Percentiles rank a stretch among this genome's conserved stretches.
phyloP scores from a whole-genome alignment of 1,140 invertebrate species.

The Gonatopus flavifemur region DNA sequence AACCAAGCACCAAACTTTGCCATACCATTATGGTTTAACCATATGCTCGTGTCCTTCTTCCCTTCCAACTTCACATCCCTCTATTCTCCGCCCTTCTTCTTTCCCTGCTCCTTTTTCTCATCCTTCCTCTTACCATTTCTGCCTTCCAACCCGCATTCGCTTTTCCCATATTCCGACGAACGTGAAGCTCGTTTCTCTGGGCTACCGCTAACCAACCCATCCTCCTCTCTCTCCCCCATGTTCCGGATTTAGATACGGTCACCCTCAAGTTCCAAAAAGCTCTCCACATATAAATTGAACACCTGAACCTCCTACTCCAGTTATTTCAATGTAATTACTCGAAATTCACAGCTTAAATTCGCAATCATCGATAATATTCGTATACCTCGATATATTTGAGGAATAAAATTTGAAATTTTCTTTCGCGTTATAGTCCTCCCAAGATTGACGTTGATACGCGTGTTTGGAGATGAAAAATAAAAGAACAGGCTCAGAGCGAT shows the following conservation, averaged over 20 bases:
- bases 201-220: slow-evolving; percentile 16
- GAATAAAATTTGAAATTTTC: no score
- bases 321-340: no score
- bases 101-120: slow-evolving; percentile 5
- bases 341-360: no score
- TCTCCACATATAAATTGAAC: slow-evolving; percentile 26
- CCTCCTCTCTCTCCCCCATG: slow-evolving; percentile 28
- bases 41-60: slow-evolving; percentile 41
- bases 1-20: slow-evolving; percentile 51
- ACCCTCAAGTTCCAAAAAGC: slow-evolving; percentile 19
- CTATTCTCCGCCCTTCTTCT: background rate
- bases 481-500: background rate
- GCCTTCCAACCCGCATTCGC: slow-evolving; percentile 12
- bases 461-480: background rate
- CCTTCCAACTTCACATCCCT: no score
- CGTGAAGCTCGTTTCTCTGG: slow-evolving; percentile 2
- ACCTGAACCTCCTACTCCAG: background rate
- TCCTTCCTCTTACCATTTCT: slow-evolving; percentile 3
- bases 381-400: no score
- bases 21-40: slow-evolving; percentile 52
- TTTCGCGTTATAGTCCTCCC: no score
- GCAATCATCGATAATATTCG: no score
- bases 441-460: background rate
- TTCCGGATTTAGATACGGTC: slow-evolving; percentile 36
- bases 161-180: slow-evolving; percentile 6